Evolutionary conservation across 2,888 invertebrate genomes (phyloP).

Genomic region (Andrena flavipes): DNA sequence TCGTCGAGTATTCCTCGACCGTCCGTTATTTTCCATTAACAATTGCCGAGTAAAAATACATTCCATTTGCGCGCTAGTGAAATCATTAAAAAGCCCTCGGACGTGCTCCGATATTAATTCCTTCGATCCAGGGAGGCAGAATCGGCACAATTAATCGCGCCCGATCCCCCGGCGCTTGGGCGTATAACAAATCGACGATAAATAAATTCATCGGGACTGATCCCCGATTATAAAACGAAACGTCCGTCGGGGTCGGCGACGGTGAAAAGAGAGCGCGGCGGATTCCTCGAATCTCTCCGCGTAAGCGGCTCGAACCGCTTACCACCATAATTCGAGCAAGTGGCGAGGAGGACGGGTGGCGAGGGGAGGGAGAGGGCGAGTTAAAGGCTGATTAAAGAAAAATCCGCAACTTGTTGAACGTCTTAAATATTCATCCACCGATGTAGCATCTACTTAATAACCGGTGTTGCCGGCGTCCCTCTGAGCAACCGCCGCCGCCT

Average conservation of each 20-base stretch:
- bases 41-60: constrained; percentile 13
- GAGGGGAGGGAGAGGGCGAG: constrained; percentile 20
- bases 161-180: not conserved
- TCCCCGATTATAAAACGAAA: not conserved
- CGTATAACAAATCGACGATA: constrained; percentile 13
- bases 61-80: constrained; percentile 11
- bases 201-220: constrained; percentile 6
- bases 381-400: constrained; percentile 78
- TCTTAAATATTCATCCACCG: constrained; percentile 84
- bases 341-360: constrained; percentile 33
- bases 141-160: constrained; percentile 11
- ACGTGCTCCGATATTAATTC: constrained; percentile 13
- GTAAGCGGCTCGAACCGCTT: constrained; percentile 53
- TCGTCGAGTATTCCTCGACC: not conserved
- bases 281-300: constrained; percentile 56
- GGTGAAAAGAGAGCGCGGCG: not conserved
- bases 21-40: constrained; percentile 31
- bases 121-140: not conserved
- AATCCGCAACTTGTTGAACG: constrained; percentile 85
- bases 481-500: constrained; percentile 63
- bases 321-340: constrained; percentile 63
- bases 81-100: constrained; percentile 21
- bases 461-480: constrained; percentile 80
- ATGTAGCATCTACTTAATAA: constrained; percentile 84
- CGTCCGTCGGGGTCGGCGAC: not conserved